Base-by-base conservation (phyloP, 2,888 invertebrate genomes). In the Aleiodes testaceus region DNA sequence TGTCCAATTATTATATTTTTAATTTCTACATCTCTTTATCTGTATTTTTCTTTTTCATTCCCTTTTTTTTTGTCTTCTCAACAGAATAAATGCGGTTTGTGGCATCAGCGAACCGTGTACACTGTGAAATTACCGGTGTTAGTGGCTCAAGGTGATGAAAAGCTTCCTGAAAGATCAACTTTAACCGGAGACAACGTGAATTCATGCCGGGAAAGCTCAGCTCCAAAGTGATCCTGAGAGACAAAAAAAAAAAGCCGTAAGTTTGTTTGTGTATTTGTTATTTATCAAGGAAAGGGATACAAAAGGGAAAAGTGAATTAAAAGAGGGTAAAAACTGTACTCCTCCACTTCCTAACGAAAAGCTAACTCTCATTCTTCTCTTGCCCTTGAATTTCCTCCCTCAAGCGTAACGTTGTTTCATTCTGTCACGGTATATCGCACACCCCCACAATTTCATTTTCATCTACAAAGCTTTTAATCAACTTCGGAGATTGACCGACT, bases 1-100 rank as follows among this genome's bases (percentile, higher is more conserved):
- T 68, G 36, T 26, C 65, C 22, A 53, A 55, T 70, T 63, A 66
- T 67, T 55, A n/a, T 47, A 55, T 52, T 63, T 53, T 68, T 55
- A 50, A 55, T 52, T 59, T 61, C 69, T 44, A 44, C 26, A 26
- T 63, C 9, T 36, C 36, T 36, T 6, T 36, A 6, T 55, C 55
- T n/a, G 4, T 26, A 30, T 30, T 55, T 14, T 55, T 26, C 69
- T 53, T 7, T 14, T 5, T 16, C 59, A 14, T 42, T 36, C 26
- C 36, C 44, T 18, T 42, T 30, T 55, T 55, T 55, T 26, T 55
- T 55, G 26, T 55, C 1, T 11, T 53, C 26, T n/a, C 14, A 16
- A 16, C 5, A 55, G n/a, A 14, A 14, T 26, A 12, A 55, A 16
- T 55, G 55, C 55, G 30, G 55, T 55, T 30, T 55, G 26, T 30